These are phyloP conservation scores for Cichlasoma orientale DNA, from an alignment of 2,797 vertebrate species.

Conservation along the genomic window DNA sequence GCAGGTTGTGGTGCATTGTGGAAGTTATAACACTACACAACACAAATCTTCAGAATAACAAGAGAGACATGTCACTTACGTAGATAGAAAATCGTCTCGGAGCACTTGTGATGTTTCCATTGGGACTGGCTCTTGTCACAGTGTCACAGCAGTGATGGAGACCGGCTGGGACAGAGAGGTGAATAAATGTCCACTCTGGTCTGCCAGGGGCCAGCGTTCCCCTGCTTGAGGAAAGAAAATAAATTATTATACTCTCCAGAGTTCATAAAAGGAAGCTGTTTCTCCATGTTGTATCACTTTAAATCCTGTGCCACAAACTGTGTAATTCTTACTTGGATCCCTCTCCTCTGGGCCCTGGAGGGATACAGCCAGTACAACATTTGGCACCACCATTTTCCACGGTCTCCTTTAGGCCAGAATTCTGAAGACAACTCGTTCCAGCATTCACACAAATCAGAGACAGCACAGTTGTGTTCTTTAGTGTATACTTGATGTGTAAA, in stretches of 20 bases:
- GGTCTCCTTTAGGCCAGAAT: background rate
- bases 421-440: no score
- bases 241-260: fast-evolving
- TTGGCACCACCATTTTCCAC: background rate
- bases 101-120: background rate
- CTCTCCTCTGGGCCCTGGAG: background rate
- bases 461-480: no score
- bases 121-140: background rate
- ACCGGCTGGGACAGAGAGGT: background rate
- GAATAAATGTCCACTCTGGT: background rate
- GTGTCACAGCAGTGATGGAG: background rate
- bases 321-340: background rate
- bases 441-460: no score
- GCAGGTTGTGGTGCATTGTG: background rate
- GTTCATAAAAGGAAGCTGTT: background rate
- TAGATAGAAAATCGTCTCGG: no score
- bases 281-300: background rate
- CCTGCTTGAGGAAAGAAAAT: background rate
- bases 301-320: background rate
- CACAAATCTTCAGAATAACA: background rate
- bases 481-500: no score
- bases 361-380: background rate
- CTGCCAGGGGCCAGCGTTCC: background rate
- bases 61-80: background rate
- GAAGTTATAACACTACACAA: background rate